Percentiles rank a stretch among this genome's conserved stretches.
phyloP scores from a whole-genome alignment of 2,888 invertebrate genomes.

The Sarcophaga rosellei region DNA sequence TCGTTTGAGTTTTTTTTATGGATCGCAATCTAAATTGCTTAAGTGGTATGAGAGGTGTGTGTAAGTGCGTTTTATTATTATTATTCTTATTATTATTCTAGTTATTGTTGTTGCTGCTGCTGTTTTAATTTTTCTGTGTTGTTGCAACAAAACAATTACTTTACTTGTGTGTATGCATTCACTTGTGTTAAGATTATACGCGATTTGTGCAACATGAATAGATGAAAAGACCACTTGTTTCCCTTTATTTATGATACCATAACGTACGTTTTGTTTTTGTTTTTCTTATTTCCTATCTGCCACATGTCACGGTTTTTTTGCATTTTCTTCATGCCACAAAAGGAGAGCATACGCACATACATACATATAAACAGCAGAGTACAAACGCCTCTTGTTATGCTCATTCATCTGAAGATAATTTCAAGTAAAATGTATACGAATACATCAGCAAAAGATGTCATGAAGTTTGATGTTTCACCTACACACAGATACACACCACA shows the following conservation, averaged over 20 bases:
- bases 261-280: neutral
- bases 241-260: slow-evolving; percentile 13
- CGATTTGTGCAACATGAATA: slow-evolving; percentile 33
- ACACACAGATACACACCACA: no score
- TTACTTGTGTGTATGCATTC: slow-evolving; percentile 30
- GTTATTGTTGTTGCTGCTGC: slow-evolving; percentile 10
- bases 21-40: no score
- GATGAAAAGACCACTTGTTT: slow-evolving; percentile 48
- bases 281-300: neutral
- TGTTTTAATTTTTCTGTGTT: neutral
- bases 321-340: slow-evolving; percentile 30
- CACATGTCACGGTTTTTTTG: slow-evolving; percentile 40
- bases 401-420: slow-evolving; percentile 56
- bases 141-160: slow-evolving; percentile 47
- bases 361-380: neutral
- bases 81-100: neutral
- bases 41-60: slow-evolving; percentile 19
- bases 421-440: slow-evolving; percentile 7
- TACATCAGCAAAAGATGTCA: slow-evolving; percentile 25
- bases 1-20: no score
- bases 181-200: slow-evolving; percentile 49
- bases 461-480: no score
- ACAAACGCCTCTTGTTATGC: slow-evolving; percentile 47
- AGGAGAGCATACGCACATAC: neutral
- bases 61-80: slow-evolving; percentile 24